These are phyloP conservation scores for Oreonectes daqikongensis DNA, from an alignment of 2,797 vertebrate species.

Conservation along the genomic window DNA sequence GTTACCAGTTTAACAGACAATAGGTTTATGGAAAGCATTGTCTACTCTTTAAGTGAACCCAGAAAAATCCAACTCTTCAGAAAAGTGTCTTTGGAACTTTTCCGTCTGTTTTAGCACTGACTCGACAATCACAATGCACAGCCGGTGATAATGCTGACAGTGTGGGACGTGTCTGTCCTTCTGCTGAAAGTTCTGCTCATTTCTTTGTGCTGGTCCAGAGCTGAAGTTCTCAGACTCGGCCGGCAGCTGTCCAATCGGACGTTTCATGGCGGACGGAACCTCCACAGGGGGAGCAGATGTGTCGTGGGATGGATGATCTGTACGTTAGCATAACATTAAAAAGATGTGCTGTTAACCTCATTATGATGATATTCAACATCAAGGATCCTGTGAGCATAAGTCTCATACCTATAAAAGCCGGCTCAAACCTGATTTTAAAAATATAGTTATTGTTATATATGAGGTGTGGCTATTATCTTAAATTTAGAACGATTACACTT, in stretches of 20 bases:
- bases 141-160: constrained; percentile 37
- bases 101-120: constrained; percentile 35
- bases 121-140: constrained; percentile 45
- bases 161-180: constrained; percentile 2
- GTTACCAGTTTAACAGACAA: too few species aligned
- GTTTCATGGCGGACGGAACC: constrained; percentile 34
- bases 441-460: too few species aligned
- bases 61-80: not conserved
- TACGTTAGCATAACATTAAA: constrained; percentile 39
- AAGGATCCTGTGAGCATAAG: not conserved
- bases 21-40: too few species aligned
- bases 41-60: not conserved
- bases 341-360: constrained; percentile 41
- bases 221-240: constrained; percentile 35
- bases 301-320: constrained; percentile 33
- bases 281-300: constrained; percentile 24
- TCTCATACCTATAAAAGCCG: not conserved
- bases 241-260: constrained; percentile 40
- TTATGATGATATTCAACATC: constrained; percentile 25
- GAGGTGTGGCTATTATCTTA: too few species aligned
- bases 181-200: constrained; percentile 6
- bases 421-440: too few species aligned
- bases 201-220: not conserved
- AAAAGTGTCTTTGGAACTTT: constrained; percentile 14
- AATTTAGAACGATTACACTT: too few species aligned